Percentiles rank a stretch among this genome's conserved stretches.
These are phyloP conservation scores for Nymphalis polychloros DNA, from an alignment of 2,888 invertebrate species.

Conservation along the genomic window DNA sequence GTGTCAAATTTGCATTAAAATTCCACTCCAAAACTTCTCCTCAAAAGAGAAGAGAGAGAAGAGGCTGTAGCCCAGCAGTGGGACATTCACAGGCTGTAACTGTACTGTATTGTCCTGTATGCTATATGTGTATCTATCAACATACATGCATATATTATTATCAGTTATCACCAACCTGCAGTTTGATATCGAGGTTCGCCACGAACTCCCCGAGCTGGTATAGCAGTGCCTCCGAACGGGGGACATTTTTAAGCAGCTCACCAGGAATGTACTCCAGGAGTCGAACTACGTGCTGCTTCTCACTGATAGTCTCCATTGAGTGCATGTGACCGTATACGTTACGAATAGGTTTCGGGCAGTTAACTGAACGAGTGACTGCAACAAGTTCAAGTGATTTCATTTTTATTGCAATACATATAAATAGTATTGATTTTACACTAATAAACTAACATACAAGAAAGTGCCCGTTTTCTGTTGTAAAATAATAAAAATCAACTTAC, in stretches of 20 bases:
- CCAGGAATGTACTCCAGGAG: constrained; percentile 90
- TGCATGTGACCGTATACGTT: constrained; percentile 85
- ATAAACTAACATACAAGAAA: too few relatives aligned
- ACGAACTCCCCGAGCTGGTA: constrained; percentile 87
- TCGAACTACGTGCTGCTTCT: constrained; percentile 85
- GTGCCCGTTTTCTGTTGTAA: neutral
- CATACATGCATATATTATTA: too few relatives aligned
- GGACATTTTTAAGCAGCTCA: constrained; percentile 83
- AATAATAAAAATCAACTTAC: constrained; percentile 69
- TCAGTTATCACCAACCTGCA: constrained; percentile 79
- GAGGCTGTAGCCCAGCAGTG: too few relatives aligned
- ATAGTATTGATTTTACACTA: neutral
- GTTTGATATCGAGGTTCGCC: constrained; percentile 85
- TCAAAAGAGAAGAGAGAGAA: too few relatives aligned
- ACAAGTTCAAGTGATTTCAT: neutral
- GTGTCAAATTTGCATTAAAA: too few relatives aligned
- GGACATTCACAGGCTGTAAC: too few relatives aligned
- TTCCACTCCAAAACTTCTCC: too few relatives aligned
- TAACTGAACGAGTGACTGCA: constrained; percentile 82
- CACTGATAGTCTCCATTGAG: constrained; percentile 76
- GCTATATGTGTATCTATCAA: too few relatives aligned
- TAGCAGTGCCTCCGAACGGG: constrained; percentile 82
- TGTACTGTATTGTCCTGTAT: too few relatives aligned
- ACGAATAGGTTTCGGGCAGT: constrained; percentile 86
- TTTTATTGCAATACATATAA: neutral